Conservation (phyloP, 2,113 vertebrate species). For the Oreochromis tanganicae region DNA sequence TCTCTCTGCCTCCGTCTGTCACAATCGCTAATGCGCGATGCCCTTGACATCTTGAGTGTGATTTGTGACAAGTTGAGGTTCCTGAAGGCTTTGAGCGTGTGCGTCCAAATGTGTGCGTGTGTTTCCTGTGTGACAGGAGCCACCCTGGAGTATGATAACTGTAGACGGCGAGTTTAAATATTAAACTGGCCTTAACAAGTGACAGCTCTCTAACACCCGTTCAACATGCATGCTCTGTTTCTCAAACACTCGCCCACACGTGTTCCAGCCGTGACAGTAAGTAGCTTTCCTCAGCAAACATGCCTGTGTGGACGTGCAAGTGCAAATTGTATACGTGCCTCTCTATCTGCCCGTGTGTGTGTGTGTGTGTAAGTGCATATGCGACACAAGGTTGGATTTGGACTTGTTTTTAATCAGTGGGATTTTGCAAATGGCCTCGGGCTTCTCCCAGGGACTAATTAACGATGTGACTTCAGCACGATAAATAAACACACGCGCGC, state of each 20-base stretch:
- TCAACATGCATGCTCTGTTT: conserved; percentile 36
- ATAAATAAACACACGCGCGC: conserved; percentile 63
- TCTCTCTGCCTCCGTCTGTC: conserved; percentile 46
- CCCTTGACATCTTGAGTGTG: conserved; percentile 68
- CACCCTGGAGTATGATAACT: conserved; percentile 52
- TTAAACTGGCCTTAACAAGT: conserved; percentile 63
- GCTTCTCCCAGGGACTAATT: conserved; percentile 77
- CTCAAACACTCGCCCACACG: conserved; percentile 59
- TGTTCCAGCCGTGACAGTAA: conserved; percentile 65
- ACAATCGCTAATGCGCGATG: conserved; percentile 52
- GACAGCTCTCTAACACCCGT: conserved; percentile 55
- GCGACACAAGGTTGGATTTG: conserved; percentile 63
- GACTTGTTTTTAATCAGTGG: conserved; percentile 76
- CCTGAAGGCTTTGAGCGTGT: conserved; percentile 47
- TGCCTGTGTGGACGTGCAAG: conserved; percentile 3
- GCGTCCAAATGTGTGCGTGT: background rate
- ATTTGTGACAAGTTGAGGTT: conserved; percentile 63
- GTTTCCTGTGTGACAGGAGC: conserved; percentile 39
- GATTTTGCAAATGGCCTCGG: conserved; percentile 72
- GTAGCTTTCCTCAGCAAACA: conserved; percentile 54
- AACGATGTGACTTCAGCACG: conserved; percentile 71
- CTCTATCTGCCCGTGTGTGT: background rate
- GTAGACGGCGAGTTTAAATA: conserved; percentile 64
- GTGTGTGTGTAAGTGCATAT: background rate
- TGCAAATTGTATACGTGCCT: background rate